These are phyloP conservation scores for Rosalia funebris DNA, from an alignment of 2,888 invertebrate genomes.

Conservation along the genomic window DNA sequence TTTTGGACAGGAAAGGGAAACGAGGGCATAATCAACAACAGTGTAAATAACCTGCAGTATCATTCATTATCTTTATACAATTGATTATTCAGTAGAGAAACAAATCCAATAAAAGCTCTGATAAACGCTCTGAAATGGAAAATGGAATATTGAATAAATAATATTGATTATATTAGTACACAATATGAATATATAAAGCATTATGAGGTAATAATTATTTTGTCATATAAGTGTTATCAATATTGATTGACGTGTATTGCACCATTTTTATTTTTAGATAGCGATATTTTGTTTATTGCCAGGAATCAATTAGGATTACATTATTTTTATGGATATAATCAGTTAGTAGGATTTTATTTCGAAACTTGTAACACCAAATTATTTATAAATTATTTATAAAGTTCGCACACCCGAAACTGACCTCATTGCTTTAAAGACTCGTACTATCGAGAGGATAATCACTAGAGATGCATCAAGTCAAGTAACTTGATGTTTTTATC, in stretches of 20 bases:
- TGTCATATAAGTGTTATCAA: conserved; percentile 23
- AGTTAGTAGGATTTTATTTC: too few species aligned
- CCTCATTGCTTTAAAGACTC: too few species aligned
- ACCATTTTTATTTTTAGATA: conserved; percentile 34
- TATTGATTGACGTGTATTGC: conserved; percentile 15
- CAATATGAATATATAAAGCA: conserved; percentile 10
- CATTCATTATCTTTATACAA: conserved; percentile 1
- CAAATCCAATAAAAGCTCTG: conserved; percentile 19
- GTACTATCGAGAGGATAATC: too few species aligned
- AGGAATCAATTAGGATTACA: background rate
- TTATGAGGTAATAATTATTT: conserved; percentile 25
- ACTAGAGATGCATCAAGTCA: too few species aligned
- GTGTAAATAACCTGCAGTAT: too few species aligned
- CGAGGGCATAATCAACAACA: too few species aligned
- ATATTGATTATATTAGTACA: conserved; percentile 21
- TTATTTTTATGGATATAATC: too few species aligned
- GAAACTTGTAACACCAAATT: too few species aligned
- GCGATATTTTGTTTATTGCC: background rate
- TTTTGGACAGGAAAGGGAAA: too few species aligned
- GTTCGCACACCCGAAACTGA: too few species aligned
- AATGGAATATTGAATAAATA: conserved; percentile 22
- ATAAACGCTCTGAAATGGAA: background rate
- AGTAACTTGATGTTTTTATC: too few species aligned
- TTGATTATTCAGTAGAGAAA: conserved; percentile 10
- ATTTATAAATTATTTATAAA: too few species aligned